Base-by-base conservation (phyloP, 64 coral and sea anemone species). In the Hydrozoanthus tunicans region DNA sequence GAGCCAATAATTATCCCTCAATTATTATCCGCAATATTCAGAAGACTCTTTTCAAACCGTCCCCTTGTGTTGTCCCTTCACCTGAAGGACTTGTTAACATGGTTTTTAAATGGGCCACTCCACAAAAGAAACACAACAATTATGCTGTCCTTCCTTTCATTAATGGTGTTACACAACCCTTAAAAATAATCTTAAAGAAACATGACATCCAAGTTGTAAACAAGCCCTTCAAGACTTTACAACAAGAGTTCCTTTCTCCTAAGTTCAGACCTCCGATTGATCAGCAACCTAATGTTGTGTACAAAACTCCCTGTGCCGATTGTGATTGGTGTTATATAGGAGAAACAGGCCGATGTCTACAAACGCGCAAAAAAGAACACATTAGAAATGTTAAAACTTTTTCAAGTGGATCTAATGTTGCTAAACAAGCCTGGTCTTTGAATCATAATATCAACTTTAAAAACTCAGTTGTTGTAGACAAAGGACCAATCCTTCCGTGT, bases 171-270 rank as follows among this genome's bases (percentile, higher is more conserved):
- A 81, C 79, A 25, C 79, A 81, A 81, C 53, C 54, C 6, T 7
- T 81, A 81, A 81, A 53, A 80, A 58, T 32, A 57, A 56, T 57
- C 57, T 17, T 80, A 4, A 56, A 60, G 60, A 81, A 54, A 24
- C 79, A 56, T 60, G 79, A 58, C 12, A 81, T 81, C 57, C 51
- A 58, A 58, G 53, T 58, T 81, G 79, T 81, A 27, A 81, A 81
- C 60, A 81, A 81, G 79, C 79, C 79, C 52, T 81, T 81, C 5
- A 81, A 81, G 4, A 81, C 79, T 43, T 43, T 43, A 43, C 32
- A 43, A 43, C 9, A 65, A 65, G 63, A 65, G 9, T 65, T 65
- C 15, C 63, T 11, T 65, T 65, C 63, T 11, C 63, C 63, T 65
- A 65, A 65, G 63, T 65, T 11, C 10, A 65, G 63, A 65, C 63